Evolutionary conservation across 2,888 invertebrate species (phyloP).

Genomic region (Strigamia crassipes): DNA sequence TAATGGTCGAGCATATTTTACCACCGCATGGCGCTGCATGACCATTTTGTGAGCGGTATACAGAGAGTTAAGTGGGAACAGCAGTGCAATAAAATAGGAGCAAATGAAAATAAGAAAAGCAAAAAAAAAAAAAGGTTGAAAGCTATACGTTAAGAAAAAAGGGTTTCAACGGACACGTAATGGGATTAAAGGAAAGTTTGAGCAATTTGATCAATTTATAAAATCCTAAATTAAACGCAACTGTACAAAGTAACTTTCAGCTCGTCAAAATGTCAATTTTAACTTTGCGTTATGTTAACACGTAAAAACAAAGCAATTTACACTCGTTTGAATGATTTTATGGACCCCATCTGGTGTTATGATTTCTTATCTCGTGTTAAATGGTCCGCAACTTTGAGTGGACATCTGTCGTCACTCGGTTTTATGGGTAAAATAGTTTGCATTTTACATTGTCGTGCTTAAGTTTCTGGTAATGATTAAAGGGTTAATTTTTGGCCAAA

Average conservation of each 20-base stretch:
- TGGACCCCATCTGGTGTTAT: no score
- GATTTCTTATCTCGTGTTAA: no score
- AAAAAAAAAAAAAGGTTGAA: background rate
- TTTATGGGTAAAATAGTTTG: no score
- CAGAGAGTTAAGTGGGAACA: slow-evolving; percentile 31
- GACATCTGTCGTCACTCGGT: no score
- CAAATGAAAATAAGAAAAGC: slow-evolving; percentile 27
- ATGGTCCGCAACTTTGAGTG: no score
- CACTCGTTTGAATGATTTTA: background rate
- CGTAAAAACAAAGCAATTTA: background rate
- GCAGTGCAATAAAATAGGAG: slow-evolving; percentile 34
- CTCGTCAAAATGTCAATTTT: no score
- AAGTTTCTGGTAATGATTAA: background rate
- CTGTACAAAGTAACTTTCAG: no score
- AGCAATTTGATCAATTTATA: background rate
- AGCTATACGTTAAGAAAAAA: background rate
- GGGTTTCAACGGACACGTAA: slow-evolving; percentile 3
- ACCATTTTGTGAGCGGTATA: slow-evolving; percentile 22
- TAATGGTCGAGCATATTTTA: slow-evolving; percentile 32
- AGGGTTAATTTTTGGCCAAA: slow-evolving; percentile 1
- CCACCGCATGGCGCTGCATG: slow-evolving; percentile 26
- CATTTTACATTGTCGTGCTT: no score
- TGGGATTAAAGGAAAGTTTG: slow-evolving; percentile 17
- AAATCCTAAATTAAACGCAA: no score
- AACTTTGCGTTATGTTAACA: no score